Conservation (phyloP, 23 tunicate species). For the Ascidia mentula region DNA sequence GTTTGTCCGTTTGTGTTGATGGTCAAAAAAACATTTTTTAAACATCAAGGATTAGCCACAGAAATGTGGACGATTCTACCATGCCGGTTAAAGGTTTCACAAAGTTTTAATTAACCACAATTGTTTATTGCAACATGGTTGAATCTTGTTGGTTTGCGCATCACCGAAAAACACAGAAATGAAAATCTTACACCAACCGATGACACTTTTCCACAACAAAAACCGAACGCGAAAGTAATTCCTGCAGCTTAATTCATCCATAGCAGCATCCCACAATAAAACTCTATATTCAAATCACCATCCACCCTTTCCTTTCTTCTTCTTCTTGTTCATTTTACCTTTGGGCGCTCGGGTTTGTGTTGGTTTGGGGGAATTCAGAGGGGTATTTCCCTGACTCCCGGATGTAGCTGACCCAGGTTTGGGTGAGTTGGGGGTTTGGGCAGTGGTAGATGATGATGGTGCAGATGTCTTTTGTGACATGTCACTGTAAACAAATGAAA, state of each 20-base stretch:
- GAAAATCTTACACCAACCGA: no score
- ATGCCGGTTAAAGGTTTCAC: no score
- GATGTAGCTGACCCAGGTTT: constrained; percentile 52
- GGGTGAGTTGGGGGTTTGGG: constrained; percentile 31
- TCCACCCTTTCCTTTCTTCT: constrained; percentile 64
- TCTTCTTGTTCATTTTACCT: constrained; percentile 42
- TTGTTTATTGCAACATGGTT: no score
- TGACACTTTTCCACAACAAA: no score
- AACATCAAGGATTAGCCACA: no score
- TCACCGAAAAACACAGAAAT: no score
- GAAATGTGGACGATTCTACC: no score
- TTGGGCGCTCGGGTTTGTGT: constrained; percentile 44
- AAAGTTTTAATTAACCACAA: no score
- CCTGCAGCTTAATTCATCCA: not conserved
- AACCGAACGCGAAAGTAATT: not conserved
- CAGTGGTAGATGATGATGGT: constrained; percentile 10
- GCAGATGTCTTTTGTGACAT: constrained; percentile 36
- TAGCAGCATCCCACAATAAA: not conserved
- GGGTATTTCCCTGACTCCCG: constrained; percentile 61
- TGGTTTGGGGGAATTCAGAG: constrained; percentile 78
- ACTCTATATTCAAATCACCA: not conserved
- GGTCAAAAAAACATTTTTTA: no score
- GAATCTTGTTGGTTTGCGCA: no score
- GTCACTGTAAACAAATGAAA: constrained; percentile 15
- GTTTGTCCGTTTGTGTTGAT: no score